Evolutionary conservation across 2,113 vertebrate genomes (phyloP).

Genomic region (Elephas maximus): DNA sequence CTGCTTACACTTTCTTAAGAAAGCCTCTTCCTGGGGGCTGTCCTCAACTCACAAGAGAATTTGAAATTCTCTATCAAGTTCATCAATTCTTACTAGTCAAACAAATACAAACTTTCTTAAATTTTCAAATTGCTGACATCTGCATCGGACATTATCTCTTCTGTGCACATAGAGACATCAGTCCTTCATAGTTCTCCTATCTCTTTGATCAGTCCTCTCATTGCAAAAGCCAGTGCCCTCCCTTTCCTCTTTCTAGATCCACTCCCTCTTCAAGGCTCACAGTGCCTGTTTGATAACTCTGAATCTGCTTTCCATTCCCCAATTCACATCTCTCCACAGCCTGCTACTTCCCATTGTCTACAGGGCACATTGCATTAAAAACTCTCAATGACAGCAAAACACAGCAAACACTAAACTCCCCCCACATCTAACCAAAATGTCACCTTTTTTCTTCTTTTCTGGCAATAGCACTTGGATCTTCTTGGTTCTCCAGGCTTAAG

Average conservation of each 20-base stretch:
- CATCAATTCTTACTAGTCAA: constrained; percentile 13
- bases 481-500: background rate
- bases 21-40: background rate
- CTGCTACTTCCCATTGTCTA: background rate
- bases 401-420: background rate
- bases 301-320: constrained; percentile 1
- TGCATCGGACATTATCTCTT: background rate
- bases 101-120: constrained; percentile 12
- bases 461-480: background rate
- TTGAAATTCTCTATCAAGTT: constrained; percentile 39
- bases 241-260: constrained; percentile 25
- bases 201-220: background rate
- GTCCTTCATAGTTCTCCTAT: background rate
- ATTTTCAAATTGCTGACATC: constrained; percentile 52
- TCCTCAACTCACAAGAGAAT: background rate
- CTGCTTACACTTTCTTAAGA: background rate
- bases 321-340: background rate
- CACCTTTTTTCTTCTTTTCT: constrained; percentile 25
- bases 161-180: background rate
- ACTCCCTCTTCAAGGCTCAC: background rate
- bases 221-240: constrained; percentile 15
- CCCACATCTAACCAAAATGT: background rate
- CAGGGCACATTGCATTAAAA: constrained; percentile 11
- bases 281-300: background rate
- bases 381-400: background rate